Base-by-base conservation (phyloP, 2,113 vertebrate genomes). In the Eurystomus gularis region DNA sequence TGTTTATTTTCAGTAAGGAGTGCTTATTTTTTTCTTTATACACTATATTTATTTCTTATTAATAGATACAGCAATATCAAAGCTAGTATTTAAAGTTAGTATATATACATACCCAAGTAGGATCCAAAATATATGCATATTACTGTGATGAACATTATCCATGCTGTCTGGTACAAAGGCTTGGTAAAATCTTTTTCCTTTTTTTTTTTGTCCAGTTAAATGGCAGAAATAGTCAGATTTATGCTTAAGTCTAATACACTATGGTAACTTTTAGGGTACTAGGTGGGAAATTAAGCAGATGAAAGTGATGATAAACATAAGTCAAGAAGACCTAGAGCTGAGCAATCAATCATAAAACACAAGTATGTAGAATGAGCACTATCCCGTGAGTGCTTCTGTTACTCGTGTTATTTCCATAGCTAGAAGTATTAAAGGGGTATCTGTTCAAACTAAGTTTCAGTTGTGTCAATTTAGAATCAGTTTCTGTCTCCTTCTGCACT, bases 221-320 rank as follows among this genome's bases (percentile, higher is more conserved):
- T 98, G 98, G 98, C 97, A 97, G 71, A 98, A 97, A 96, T 85
- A 96, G 70, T 97, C 33, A 96, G 98, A 95, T 98, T 98, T 90
- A 98, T 99, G 94, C 98, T 98, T 91, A 99, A 97, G 91, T 96
- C 95, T 0, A 97, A 98, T 96, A n/a, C n/a, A n/a, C n/a, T 99
- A 97, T 54, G 97, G 98, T 76, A 97, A 98, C 97, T 99, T 99
- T 97, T 95, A 98, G 66, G 96, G 98, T 81, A 94, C 96, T 39
- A 94, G 98, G 26, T 98, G 98, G 52, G 98, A 98, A 95, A 98
- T 99, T 98, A 98, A 65, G 98, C 97, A 66, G 97, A 98, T 92
- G 95, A 97, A 89, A 98, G 98, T 87, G 98, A 98, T 85, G 97
- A 98, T 96, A 98, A 98, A 98, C 98, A 98, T 98, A 94, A 86